phyloP scores from a whole-genome alignment of 2,113 vertebrate species.

The Epinephelus fuscoguttatus region DNA sequence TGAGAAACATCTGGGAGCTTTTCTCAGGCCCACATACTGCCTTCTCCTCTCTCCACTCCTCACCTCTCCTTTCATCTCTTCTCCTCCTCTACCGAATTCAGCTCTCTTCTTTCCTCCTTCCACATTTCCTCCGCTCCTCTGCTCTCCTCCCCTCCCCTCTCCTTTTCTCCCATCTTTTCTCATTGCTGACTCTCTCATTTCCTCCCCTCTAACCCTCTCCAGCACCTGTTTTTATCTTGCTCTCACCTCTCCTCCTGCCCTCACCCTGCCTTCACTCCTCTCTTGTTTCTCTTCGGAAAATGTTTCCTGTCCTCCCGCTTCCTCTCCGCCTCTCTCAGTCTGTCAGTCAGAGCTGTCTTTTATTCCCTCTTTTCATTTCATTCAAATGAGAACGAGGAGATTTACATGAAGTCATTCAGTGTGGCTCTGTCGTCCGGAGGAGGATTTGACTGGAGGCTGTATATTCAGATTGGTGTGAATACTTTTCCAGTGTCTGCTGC shows the following conservation, averaged over 20 bases:
- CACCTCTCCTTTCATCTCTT: conserved; percentile 47
- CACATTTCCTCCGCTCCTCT: background rate
- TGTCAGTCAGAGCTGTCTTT: conserved; percentile 54
- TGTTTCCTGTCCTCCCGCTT: conserved; percentile 44
- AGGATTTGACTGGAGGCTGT: conserved; percentile 62
- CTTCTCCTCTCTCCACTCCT: conserved; percentile 38
- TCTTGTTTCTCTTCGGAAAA: conserved; percentile 22
- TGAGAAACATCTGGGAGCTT: conserved; percentile 84
- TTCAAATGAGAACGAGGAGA: conserved; percentile 43
- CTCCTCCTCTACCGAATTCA: conserved; percentile 28
- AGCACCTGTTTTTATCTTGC: conserved; percentile 23
- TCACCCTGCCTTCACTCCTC: conserved; percentile 23
- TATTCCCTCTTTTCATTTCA: conserved; percentile 50
- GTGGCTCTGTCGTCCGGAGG: conserved; percentile 43
- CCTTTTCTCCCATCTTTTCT: conserved; percentile 3
- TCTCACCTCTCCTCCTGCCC: conserved; percentile 34
- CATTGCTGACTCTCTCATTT: conserved; percentile 25
- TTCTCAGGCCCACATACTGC: conserved; percentile 47
- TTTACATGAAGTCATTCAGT: conserved; percentile 64
- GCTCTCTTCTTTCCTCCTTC: conserved; percentile 9
- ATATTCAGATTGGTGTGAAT: conserved; percentile 51
- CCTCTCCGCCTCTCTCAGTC: conserved; percentile 28
- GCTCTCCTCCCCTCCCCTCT: background rate
- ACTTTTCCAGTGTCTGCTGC: conserved; percentile 13
- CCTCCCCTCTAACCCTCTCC: conserved; percentile 24